These are phyloP conservation scores for Heliconius cydno DNA, from an alignment of 2,888 invertebrate species.

Conservation along the genomic window DNA sequence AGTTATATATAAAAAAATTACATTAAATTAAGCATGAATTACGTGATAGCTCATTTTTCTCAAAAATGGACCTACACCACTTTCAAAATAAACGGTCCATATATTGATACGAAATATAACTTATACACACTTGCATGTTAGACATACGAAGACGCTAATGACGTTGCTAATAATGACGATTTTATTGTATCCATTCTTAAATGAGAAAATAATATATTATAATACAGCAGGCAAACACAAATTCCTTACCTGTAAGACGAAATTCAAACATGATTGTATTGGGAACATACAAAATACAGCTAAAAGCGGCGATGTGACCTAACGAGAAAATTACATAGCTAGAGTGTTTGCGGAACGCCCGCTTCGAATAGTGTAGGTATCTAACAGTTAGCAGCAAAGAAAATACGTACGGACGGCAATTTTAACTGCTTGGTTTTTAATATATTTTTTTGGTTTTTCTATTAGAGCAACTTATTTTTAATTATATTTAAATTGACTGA, in stretches of 20 bases:
- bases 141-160: too few species aligned
- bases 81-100: too few species aligned
- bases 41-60: too few species aligned
- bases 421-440: constrained; percentile 19
- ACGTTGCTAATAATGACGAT: not conserved
- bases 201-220: not conserved
- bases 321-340: constrained; percentile 73
- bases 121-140: too few species aligned
- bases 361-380: constrained; percentile 58
- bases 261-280: constrained; percentile 20
- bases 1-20: too few species aligned
- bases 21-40: too few species aligned
- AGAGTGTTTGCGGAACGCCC: constrained; percentile 70
- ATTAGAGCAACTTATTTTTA: not conserved
- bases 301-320: constrained; percentile 53
- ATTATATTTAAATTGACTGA: not conserved
- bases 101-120: too few species aligned
- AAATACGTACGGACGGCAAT: constrained; percentile 26
- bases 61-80: too few species aligned
- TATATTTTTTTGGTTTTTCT: not conserved
- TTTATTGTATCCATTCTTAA: not conserved
- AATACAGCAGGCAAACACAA: not conserved
- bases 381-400: constrained; percentile 40
- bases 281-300: constrained; percentile 34
- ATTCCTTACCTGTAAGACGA: constrained; percentile 1